phyloP scores from a whole-genome alignment of 2,888 invertebrate genomes.

The Malachius bipustulatus region DNA sequence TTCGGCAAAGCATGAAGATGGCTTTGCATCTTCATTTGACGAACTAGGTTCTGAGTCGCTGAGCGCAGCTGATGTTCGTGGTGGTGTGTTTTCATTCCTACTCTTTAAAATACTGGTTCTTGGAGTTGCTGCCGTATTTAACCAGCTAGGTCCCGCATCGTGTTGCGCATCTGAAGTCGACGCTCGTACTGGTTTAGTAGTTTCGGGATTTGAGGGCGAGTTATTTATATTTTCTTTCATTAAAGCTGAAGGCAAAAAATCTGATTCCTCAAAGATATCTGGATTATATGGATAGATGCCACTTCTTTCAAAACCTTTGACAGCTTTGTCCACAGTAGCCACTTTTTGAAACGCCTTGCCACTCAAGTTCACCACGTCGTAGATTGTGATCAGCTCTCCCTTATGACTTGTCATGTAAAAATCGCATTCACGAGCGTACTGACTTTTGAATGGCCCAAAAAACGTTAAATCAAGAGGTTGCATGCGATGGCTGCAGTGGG shows the following conservation, averaged over 20 bases:
- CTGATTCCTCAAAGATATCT: background rate
- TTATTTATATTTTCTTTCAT: too few relatives aligned
- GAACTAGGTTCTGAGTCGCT: too few relatives aligned
- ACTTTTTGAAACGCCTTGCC: slow-evolving; percentile 9
- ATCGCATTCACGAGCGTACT: background rate
- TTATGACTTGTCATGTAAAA: background rate
- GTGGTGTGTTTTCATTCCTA: too few relatives aligned
- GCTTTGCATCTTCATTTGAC: too few relatives aligned
- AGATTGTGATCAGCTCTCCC: background rate
- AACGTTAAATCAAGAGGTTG: background rate
- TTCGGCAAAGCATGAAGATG: too few relatives aligned
- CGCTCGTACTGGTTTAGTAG: too few relatives aligned
- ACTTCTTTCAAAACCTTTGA: slow-evolving; percentile 2
- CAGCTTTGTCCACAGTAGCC: slow-evolving; percentile 8
- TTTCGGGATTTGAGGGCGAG: too few relatives aligned
- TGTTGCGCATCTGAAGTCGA: too few relatives aligned
- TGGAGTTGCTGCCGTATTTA: too few relatives aligned
- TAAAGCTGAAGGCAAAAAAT: slow-evolving; percentile 1
- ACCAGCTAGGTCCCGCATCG: too few relatives aligned
- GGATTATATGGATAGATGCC: background rate
- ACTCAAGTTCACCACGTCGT: slow-evolving; percentile 1
- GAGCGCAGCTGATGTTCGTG: too few relatives aligned
- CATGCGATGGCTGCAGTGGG: slow-evolving; percentile 19
- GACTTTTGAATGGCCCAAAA: background rate
- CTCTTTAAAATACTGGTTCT: too few relatives aligned